Evolutionary conservation across 37 sponge, comb jelly and placozoan genomes (phyloP).

Genomic region (Geodia barretti): DNA sequence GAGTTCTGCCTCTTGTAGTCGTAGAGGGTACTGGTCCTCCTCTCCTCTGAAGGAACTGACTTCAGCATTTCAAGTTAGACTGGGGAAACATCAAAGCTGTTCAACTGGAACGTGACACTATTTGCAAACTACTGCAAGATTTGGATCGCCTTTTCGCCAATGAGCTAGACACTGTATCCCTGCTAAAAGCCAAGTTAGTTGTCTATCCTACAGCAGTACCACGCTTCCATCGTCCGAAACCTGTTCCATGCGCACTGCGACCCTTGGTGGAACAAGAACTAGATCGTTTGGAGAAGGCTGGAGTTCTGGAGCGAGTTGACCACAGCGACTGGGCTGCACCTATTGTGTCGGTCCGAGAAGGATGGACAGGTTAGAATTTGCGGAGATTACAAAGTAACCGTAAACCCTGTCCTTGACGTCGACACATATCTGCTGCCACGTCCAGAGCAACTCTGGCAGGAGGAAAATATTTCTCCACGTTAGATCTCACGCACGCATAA

Average conservation of each 20-base stretch:
- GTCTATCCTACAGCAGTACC: slow-evolving; percentile 7
- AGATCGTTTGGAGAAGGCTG: slow-evolving; percentile 23
- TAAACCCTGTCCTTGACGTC: slow-evolving; percentile 45
- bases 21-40: slow-evolving; percentile 5
- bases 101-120: background rate
- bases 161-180: slow-evolving; percentile 6
- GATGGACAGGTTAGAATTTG: slow-evolving; percentile 43
- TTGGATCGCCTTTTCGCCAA: slow-evolving; percentile 18
- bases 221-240: slow-evolving; percentile 2
- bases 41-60: slow-evolving; percentile 26
- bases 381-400: slow-evolving; percentile 58
- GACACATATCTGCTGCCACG: slow-evolving; percentile 45
- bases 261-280: slow-evolving; percentile 20
- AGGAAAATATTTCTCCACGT: slow-evolving; percentile 45
- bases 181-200: slow-evolving; percentile 7
- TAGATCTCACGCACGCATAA: slow-evolving; percentile 57
- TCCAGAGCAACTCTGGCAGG: slow-evolving; percentile 35
- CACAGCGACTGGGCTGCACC: slow-evolving; percentile 60
- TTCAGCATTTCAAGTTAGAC: slow-evolving; percentile 19
- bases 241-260: slow-evolving; percentile 24
- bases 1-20: background rate
- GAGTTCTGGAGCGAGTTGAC: slow-evolving; percentile 30
- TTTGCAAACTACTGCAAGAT: background rate
- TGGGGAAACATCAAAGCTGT: background rate
- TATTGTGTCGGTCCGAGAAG: slow-evolving; percentile 43